Evolutionary conservation across 2,888 invertebrate genomes (phyloP).

Genomic region (Idaea biselata): DNA sequence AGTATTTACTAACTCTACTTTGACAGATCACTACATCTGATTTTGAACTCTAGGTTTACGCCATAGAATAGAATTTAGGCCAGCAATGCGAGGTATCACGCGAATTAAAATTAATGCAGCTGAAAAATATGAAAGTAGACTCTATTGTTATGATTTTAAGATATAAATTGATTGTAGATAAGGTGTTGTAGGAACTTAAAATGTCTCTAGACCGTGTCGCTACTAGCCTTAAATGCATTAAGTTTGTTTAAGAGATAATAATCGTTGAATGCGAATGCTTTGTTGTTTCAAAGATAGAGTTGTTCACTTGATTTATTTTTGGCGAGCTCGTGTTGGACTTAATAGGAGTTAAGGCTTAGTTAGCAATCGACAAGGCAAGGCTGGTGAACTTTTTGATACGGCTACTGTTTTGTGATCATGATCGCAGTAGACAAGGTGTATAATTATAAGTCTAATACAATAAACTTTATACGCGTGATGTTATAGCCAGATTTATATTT

Average conservation of each 20-base stretch:
- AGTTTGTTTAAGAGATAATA: constrained; percentile 79
- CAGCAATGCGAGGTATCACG: constrained; percentile 22
- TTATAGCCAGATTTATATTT: neutral
- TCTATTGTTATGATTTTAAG: constrained; percentile 39
- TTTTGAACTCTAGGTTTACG: constrained; percentile 24
- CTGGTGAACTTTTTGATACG: neutral
- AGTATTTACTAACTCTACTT: constrained; percentile 59
- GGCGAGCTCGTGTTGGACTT: constrained; percentile 69
- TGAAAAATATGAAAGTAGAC: constrained; percentile 39
- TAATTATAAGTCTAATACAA: neutral
- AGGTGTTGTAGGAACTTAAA: constrained; percentile 54
- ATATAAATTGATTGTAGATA: constrained; percentile 31
- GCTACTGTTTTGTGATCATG: neutral
- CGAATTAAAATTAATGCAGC: constrained; percentile 34
- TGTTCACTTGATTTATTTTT: constrained; percentile 77
- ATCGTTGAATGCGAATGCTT: constrained; percentile 73
- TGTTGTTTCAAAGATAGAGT: constrained; percentile 78
- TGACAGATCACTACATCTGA: constrained; percentile 22
- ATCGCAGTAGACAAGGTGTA: neutral
- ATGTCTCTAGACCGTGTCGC: constrained; percentile 78
- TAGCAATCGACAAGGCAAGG: neutral
- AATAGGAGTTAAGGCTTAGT: constrained; percentile 38
- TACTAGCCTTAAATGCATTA: constrained; percentile 79
- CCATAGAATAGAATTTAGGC: constrained; percentile 21
- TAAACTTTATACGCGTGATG: neutral